Evolutionary conservation across 2,888 invertebrate genomes (phyloP).

Genomic region (Cephus pulcher): DNA sequence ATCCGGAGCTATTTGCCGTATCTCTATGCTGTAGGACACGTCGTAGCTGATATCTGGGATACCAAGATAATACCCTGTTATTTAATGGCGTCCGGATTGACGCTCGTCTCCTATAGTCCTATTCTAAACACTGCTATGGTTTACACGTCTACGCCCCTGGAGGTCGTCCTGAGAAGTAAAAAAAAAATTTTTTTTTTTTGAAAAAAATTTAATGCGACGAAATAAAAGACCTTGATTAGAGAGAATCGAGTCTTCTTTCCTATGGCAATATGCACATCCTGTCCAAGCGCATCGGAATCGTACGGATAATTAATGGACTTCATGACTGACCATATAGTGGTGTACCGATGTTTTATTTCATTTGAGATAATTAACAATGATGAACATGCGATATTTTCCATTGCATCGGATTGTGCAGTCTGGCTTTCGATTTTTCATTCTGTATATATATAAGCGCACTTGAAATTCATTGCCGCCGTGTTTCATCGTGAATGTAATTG

Average conservation of each 20-base stretch:
- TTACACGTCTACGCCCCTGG: background rate
- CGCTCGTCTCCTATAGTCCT: slow-evolving; percentile 1
- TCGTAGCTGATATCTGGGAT: slow-evolving; percentile 34
- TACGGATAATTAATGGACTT: background rate
- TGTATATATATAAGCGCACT: background rate
- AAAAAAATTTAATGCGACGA: background rate
- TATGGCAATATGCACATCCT: background rate
- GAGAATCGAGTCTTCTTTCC: background rate
- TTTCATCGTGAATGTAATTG: background rate
- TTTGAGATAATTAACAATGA: background rate
- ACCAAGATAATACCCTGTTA: slow-evolving; percentile 41
- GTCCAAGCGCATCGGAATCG: background rate
- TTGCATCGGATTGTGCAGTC: background rate
- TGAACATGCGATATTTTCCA: background rate
- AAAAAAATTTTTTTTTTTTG: background rate
- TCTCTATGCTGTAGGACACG: slow-evolving; percentile 19
- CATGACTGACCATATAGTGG: background rate
- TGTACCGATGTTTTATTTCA: background rate
- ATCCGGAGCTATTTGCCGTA: slow-evolving; percentile 5
- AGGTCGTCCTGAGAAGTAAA: background rate
- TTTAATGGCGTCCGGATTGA: slow-evolving; percentile 30
- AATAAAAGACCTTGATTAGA: background rate
- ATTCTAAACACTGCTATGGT: background rate
- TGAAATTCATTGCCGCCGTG: background rate
- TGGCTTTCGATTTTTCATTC: background rate